Base-by-base conservation (phyloP, 2,113 vertebrate genomes). In the Aegypius monachus region DNA sequence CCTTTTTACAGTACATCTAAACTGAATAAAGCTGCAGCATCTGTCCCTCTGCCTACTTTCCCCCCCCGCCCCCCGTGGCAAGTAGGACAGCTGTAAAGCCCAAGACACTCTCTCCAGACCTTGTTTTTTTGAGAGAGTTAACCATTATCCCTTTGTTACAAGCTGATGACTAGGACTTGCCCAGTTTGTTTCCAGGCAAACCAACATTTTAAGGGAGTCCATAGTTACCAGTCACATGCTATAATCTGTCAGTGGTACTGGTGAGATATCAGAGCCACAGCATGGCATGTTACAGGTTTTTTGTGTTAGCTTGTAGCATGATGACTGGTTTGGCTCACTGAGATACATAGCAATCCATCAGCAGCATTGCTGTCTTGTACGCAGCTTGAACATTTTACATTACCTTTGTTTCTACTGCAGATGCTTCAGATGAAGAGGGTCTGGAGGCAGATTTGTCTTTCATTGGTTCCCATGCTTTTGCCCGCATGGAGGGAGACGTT, bases 401-500 rank as follows among this genome's bases (percentile, higher is more conserved):
- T 74, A 5, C 71, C 83, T 86, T 40, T 93, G 77, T 96, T 97
- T 96, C 86, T 94, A 45, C 98, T 98, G 92, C 97, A 99, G 99
- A 99, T 62, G 98, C 98, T 81, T 98, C 98, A 17, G 98, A 99
- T 90, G 99, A 99, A 66, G 99, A 99, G 74, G 98, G 97, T 70
- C 97, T 99, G 97, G 99, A 99, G 73, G 97, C 97, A 13, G 99
- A 99, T 92, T 88, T 99, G 85, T 99, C 98, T 59, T 99, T 99
- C 91, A 99, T 99, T 94, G 99, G 99, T 36, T 99, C 98, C 43
- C 99, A 99, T 47, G 99, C 99, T 25, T 99, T 99, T 86, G 99
- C 99, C 67, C 98, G 99, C 43, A 99, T 99, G 99, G 99, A 99
- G 96, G 99, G 99, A 17, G 99, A 99, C 4, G 98, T 99, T 80